A percentile compares a stretch with the other conserved stretches of the same genome.
Evolutionary conservation across 37 sponge, comb jelly and placozoan species (phyloP).

Genomic region (Mnemiopsis leidyi): DNA sequence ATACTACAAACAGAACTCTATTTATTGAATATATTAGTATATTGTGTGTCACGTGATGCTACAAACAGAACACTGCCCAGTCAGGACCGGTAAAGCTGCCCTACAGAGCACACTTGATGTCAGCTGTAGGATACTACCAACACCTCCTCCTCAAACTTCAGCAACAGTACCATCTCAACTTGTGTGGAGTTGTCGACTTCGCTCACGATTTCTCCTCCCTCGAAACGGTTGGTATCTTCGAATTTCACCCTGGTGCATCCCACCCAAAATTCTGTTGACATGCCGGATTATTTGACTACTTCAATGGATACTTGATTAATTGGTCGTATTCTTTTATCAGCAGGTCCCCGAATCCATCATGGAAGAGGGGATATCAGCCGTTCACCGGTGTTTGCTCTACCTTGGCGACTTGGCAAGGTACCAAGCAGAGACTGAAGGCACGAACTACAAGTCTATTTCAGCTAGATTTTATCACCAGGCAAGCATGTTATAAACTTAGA

Average conservation of each 20-base stretch:
- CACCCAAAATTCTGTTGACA: no score
- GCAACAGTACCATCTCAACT: constrained; percentile 40
- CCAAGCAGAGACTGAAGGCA: constrained; percentile 36
- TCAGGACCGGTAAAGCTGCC: background rate
- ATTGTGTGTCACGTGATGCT: no score
- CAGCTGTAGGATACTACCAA: constrained; percentile 66
- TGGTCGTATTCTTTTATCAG: no score
- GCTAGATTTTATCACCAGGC: constrained; percentile 44
- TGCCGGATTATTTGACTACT: no score
- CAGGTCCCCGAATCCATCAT: background rate
- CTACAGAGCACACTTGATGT: constrained; percentile 55
- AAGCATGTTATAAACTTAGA: background rate
- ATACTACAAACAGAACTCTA: no score
- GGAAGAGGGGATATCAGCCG: constrained; percentile 32
- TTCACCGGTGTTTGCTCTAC: constrained; percentile 48
- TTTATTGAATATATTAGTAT: no score
- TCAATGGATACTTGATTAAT: no score
- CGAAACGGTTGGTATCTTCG: background rate
- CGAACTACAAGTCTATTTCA: constrained; percentile 39
- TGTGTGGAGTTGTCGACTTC: constrained; percentile 65
- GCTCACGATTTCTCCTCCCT: constrained; percentile 30
- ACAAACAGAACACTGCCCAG: no score
- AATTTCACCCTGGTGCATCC: no score
- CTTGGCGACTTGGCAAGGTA: constrained; percentile 37
- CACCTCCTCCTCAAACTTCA: constrained; percentile 61